phyloP scores from a whole-genome alignment of 2,888 invertebrate species.

The Erebia palarica region DNA sequence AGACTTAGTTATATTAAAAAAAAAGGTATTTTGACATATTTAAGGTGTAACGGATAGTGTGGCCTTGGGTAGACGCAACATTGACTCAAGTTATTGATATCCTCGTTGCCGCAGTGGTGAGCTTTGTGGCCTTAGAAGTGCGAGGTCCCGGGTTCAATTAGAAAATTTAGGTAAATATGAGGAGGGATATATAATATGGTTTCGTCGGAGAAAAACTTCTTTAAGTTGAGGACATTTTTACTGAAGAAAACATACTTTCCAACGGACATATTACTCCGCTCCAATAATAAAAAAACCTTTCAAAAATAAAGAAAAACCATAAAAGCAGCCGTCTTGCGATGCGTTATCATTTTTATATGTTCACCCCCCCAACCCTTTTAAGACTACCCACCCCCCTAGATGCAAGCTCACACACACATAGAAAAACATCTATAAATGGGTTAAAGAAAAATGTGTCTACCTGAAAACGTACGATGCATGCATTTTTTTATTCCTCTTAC shows the following conservation, averaged over 20 bases:
- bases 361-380: slow-evolving; percentile 63
- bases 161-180: too few relatives aligned
- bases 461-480: slow-evolving; percentile 81
- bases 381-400: slow-evolving; percentile 56
- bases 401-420: slow-evolving; percentile 65
- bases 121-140: too few relatives aligned
- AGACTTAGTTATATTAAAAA: too few relatives aligned
- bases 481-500: slow-evolving; percentile 78
- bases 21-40: too few relatives aligned
- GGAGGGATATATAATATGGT: not conserved
- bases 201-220: not conserved
- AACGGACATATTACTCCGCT: slow-evolving; percentile 49
- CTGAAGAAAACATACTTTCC: slow-evolving; percentile 39
- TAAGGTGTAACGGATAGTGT: too few relatives aligned
- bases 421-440: slow-evolving; percentile 75
- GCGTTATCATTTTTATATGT: slow-evolving; percentile 83
- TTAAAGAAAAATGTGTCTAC: slow-evolving; percentile 83
- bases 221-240: slow-evolving; percentile 6
- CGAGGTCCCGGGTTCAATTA: too few relatives aligned
- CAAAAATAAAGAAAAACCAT: slow-evolving; percentile 81
- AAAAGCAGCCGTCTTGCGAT: slow-evolving; percentile 82
- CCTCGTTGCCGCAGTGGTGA: too few relatives aligned
- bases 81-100: too few relatives aligned
- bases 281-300: slow-evolving; percentile 74
- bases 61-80: too few relatives aligned